phyloP scores from a whole-genome alignment of 2,888 invertebrate genomes.

The Pyralis farinalis region DNA sequence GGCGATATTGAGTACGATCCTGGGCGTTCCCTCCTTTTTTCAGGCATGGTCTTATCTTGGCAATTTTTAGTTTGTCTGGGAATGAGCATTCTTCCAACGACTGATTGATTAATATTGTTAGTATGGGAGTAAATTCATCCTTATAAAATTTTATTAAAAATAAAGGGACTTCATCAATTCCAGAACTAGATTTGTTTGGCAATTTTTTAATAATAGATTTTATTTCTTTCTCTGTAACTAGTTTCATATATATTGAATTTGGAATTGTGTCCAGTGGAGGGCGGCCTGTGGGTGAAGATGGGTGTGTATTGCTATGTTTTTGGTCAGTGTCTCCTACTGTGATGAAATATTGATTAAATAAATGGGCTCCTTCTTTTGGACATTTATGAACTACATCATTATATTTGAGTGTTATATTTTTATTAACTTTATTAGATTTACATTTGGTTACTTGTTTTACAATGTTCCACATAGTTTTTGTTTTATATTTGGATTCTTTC shows the following conservation, averaged over 20 bases:
- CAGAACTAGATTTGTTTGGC: background rate
- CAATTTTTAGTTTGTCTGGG: slow-evolving; percentile 5
- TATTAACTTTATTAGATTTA: too few relatives aligned
- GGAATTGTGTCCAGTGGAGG: background rate
- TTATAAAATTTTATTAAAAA: background rate
- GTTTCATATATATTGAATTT: background rate
- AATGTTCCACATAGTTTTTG: too few relatives aligned
- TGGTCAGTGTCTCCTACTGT: background rate
- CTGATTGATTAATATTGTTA: slow-evolving; percentile 4
- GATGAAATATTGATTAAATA: background rate
- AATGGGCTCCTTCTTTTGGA: too few relatives aligned
- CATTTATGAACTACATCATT: too few relatives aligned
- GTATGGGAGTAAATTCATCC: background rate
- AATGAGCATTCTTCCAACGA: slow-evolving; percentile 3
- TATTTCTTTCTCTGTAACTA: background rate
- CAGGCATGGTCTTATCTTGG: background rate
- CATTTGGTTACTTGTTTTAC: too few relatives aligned
- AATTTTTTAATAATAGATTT: background rate
- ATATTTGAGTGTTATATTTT: too few relatives aligned
- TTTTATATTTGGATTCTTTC: too few relatives aligned
- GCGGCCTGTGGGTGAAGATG: background rate
- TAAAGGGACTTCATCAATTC: background rate
- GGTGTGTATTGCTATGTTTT: background rate
- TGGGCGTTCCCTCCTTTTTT: slow-evolving; percentile 3
- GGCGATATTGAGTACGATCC: background rate